Evolutionary conservation across 2,888 invertebrate species (phyloP).

Genomic region (Cyclophora punctaria): DNA sequence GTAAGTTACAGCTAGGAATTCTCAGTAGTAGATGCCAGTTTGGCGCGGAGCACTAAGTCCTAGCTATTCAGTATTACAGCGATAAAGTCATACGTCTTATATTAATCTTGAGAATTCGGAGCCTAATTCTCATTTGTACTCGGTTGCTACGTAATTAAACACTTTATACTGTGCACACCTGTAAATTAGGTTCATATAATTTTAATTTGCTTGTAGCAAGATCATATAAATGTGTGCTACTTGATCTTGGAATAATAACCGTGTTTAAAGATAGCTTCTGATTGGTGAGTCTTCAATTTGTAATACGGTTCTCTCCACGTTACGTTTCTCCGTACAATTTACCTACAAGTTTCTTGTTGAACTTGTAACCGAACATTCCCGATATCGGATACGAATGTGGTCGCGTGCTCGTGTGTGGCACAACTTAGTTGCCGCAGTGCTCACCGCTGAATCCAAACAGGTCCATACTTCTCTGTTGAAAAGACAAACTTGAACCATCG

Average conservation of each 20-base stretch:
- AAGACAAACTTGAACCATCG: constrained; percentile 47
- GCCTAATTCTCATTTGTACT: constrained; percentile 23
- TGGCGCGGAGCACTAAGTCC: too few relatives aligned
- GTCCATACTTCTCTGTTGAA: constrained; percentile 28
- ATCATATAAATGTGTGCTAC: too few relatives aligned
- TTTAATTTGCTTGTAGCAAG: constrained; percentile 15
- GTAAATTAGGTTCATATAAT: constrained; percentile 28
- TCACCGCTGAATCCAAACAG: constrained; percentile 32
- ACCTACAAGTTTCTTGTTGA: constrained; percentile 27
- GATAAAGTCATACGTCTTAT: background rate
- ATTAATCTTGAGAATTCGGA: constrained; percentile 9
- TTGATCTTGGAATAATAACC: too few relatives aligned
- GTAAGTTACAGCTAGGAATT: too few relatives aligned
- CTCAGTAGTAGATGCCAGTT: too few relatives aligned
- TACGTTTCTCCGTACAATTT: constrained; percentile 15
- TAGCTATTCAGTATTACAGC: background rate
- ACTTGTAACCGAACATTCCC: constrained; percentile 26
- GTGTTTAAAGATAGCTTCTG: too few relatives aligned
- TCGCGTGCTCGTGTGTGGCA: constrained; percentile 22
- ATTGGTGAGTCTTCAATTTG: background rate
- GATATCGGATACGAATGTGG: constrained; percentile 32
- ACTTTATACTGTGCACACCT: constrained; percentile 29
- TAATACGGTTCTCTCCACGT: constrained; percentile 6
- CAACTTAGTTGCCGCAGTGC: constrained; percentile 30
- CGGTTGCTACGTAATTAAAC: constrained; percentile 19